Evolutionary conservation across 1,140 invertebrate genomes (phyloP), one percentile per base, ranked within the genome.

Genomic region (Asobara japonica): DNA sequence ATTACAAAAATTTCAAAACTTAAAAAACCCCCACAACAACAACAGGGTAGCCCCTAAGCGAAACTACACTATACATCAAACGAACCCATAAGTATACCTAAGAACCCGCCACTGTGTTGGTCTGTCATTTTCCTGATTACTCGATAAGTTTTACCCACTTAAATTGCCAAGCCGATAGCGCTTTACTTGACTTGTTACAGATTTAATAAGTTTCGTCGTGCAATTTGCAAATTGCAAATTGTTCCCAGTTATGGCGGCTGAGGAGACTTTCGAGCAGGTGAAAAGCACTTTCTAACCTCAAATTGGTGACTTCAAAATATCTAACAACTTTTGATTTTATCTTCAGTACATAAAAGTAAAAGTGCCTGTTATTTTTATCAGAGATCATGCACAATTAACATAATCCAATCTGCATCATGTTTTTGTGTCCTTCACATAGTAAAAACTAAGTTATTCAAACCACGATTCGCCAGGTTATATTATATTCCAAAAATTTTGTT

Each of bases 231-330:
- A 18, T 45, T 22, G 16, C 22, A 6, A 18, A 18, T 51, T 13
- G 22, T 36, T 70, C 16, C 10, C 30, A 72, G 68, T 73, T 38
- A 81, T 82, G 81, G 68, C 80, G 10, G 51, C 78, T 2, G 81
- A 82, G 74, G 81, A 82, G 41, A 60, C 16, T 62, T 82, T 79
- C 66, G 81, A 82, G 65, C 81, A 82, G 78, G 81, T 82, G 66
- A 45, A 31, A 65, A 36, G 31, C 22, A 7, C 4, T 25, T 41
- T 66, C 56, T 60, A 61, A 72, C 65, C 71, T 67, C 41, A 45
- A 45, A n/a, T n/a, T n/a, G n/a, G n/a, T n/a, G n/a, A n/a, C n/a
- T n/a, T n/a, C n/a, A n/a, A n/a, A n/a, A n/a, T n/a, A n/a, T n/a
- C n/a, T n/a, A n/a, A n/a, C n/a, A n/a, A n/a, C n/a, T n/a, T n/a